Evolutionary conservation across 1,140 invertebrate species (phyloP), one percentile per base, ranked within the genome.

Genomic region (Portunus trituberculatus): DNA sequence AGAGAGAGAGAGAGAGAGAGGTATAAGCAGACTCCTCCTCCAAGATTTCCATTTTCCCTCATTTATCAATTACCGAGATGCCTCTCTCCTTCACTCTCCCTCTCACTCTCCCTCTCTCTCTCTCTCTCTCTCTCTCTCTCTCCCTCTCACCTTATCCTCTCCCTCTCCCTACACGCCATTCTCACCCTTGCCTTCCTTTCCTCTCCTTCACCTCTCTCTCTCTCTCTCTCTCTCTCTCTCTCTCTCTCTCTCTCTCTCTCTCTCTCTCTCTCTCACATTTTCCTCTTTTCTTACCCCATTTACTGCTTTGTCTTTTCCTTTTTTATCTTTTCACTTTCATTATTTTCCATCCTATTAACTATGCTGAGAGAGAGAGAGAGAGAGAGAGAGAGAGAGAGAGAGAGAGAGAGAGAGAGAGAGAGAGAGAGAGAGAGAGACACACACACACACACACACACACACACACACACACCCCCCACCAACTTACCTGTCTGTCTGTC

Each of bases 1-100:
- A 0, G 25, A 82, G 29, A 93, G 20, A 48, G 39, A 52, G 39
- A 29, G 32, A 45, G 46, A 59, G 45, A 32, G 8, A 48, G 20
- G 32, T 28, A 93, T 52, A 93, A 93, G 28, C 39, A 86, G n/a
- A 12, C 39, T 12, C 45, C 76, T 45, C 16, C 92, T 84, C 39
- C 46, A 46, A 46, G 86, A 89, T 76, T 88, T 90, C 87, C 87
- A 86, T 90, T 94, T 76, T 94, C 93, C 52, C 86, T 93, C 92
- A 87, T 87, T 93, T 93, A 86, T 84, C 84, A 86, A 86, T 87
- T 93, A 86, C 92, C n/a, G 20, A 39, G 29, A 31, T 87, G 45
- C 39, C 90, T 29, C 46, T 12, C 25, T 20, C 67, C 82, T 8
- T 48, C 59, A 16, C 46, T 31, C 20, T 31, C 4, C n/a, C 52